A percentile compares a stretch with the other conserved stretches of the same genome.
These are phyloP conservation scores for Mesodorylaimus sp. DNA, from an alignment of 2,888 invertebrate genomes.

Conservation along the genomic window DNA sequence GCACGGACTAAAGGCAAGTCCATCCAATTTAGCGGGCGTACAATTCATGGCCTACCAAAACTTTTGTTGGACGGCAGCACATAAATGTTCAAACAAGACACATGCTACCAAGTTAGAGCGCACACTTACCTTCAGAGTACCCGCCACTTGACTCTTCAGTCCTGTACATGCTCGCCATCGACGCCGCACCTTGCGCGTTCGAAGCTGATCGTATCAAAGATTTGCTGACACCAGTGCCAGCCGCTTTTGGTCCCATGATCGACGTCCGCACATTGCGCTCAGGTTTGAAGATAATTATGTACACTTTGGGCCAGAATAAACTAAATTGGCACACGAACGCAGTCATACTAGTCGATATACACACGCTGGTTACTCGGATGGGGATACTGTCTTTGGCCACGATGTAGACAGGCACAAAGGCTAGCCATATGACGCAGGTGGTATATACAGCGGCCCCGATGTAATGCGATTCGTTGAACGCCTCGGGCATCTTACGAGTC, in stretches of 20 bases:
- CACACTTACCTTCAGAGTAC: too few relatives aligned
- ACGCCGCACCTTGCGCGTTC: too few relatives aligned
- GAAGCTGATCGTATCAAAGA: neutral
- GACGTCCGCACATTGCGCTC: slow-evolving; percentile 66
- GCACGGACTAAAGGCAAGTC: too few relatives aligned
- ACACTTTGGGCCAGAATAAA: slow-evolving; percentile 77
- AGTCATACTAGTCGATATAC: slow-evolving; percentile 77
- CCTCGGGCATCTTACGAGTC: slow-evolving; percentile 36
- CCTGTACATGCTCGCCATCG: too few relatives aligned
- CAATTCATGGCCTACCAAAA: too few relatives aligned
- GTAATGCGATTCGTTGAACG: slow-evolving; percentile 36
- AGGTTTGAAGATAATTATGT: slow-evolving; percentile 69
- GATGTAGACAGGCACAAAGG: slow-evolving; percentile 45
- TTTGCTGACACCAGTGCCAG: neutral
- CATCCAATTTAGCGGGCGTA: too few relatives aligned
- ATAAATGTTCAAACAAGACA: too few relatives aligned
- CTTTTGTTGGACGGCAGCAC: too few relatives aligned
- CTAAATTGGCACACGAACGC: slow-evolving; percentile 82
- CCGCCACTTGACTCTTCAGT: too few relatives aligned
- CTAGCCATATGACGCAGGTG: slow-evolving; percentile 49
- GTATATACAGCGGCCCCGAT: slow-evolving; percentile 62
- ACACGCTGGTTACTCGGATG: slow-evolving; percentile 78
- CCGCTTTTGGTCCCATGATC: slow-evolving; percentile 24
- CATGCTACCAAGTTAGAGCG: too few relatives aligned
- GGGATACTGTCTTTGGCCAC: slow-evolving; percentile 42